Base-by-base conservation (phyloP, 1,140 invertebrate species). In the Platorchestia sp. region DNA sequence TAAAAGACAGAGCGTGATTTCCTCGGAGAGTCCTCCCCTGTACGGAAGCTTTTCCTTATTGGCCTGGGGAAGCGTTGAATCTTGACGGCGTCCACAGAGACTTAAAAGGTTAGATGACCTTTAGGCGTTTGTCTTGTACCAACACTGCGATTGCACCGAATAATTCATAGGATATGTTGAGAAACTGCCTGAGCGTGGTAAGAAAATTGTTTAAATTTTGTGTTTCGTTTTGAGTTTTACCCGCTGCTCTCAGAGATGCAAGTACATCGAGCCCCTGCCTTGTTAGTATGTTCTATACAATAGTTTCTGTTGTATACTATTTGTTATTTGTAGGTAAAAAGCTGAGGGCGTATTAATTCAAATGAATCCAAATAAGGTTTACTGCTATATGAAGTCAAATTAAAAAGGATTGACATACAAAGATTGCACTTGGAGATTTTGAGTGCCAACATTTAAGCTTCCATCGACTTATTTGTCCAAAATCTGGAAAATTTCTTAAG, bases 1-100 rank as follows among this genome's bases (percentile, higher is more conserved):
- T 14, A 42, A 90, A 44, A 90, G 87, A 90, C 87, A 90, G 87
- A 43, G 41, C 87, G 0, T 90, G 87, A 90, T 90, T 90, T 90
- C 87, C 87, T 90, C 87, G 41, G 87, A 44, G 87, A 90, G 87
- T 90, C 87, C 41, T 90, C 44, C 87, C 87, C 87, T 43, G 19
- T 90, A 90, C 44, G 87, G 10, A 90, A 90, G 41, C 87, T 90
- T 90, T 90, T 90, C 41, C 44, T 90, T 90, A 90, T 90, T 75
- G 59, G 59, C 59, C 59, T 75, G 59, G 59, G 59, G 59, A 75
- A 75, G 59, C 59, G 59, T 75, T 75, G 59, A 75, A 75, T 75
- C 59, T 75, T 22, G 59, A 75, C 59, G 1, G 27, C 59, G 14
- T 75, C 59, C 59, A 3, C 27, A 75, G 27, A 19, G 59, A 75